Base-by-base conservation (phyloP, 92 coral and sea anemone genomes). In the Plumapathes pennacea region DNA sequence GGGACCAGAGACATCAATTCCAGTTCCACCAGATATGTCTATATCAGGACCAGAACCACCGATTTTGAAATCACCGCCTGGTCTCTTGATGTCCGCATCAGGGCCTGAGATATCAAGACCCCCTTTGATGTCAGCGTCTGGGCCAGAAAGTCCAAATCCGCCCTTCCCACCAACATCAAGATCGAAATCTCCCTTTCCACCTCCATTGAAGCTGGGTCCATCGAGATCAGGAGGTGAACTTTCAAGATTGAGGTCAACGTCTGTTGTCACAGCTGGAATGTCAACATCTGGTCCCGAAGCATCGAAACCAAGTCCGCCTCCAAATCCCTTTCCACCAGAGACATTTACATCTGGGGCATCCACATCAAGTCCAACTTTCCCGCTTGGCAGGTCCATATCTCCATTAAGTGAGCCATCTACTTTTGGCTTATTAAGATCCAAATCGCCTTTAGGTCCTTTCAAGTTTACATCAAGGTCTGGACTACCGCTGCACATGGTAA, bases 21-120 rank as follows among this genome's bases (percentile, higher is more conserved):
- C 33, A 31, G 22, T 21, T 21, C 3, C 13, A 11, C 31, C 66
- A 2, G 26, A 15, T 15, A 7, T 51, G n/a, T 53, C 49, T 10
- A 63, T 15, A 23, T 72, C 72, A 21, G 78, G 78, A 13, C 43
- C 34, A 2, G 65, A 38, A 3, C 65, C 66, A 25, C 17, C 21
- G 7, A 50, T 10, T 33, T 56, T 42, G 13, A 55, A 23, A 15
- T 71, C 50, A 1, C 34, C 58, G 11, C 36, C 28, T 10, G 38
- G 12, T 0, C 63, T 46, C 0, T 69, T 33, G 17, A 76, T 39
- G 8, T 59, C 49, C 32, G 61, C 73, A 43, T 60, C 67, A 28
- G 46, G 31, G 15, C 20, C 5, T 2, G 25, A 8, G 21, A 26
- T 50, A 9, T 32, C 48, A 21, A 38, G 34, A n/a, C 4, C 0